phyloP scores from a whole-genome alignment of 2,888 invertebrate species.

The Rosalia funebris region DNA sequence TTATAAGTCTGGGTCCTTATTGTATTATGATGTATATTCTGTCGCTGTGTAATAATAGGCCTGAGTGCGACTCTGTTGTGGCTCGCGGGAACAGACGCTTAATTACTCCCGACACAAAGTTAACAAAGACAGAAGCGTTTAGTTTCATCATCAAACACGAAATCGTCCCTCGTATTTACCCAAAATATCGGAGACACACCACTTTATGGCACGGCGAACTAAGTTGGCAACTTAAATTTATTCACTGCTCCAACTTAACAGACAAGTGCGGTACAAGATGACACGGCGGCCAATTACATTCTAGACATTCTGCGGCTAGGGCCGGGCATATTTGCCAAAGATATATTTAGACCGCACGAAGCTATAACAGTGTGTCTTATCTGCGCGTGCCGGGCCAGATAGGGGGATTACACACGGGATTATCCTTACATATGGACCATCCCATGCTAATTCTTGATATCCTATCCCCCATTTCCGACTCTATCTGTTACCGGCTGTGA shows the following conservation, averaged over 20 bases:
- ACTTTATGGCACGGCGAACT: no score
- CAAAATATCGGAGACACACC: no score
- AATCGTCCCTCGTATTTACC: no score
- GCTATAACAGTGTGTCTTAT: conserved; percentile 41
- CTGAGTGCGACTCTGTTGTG: no score
- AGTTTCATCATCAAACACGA: no score
- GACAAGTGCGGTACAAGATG: conserved; percentile 10
- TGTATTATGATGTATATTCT: no score
- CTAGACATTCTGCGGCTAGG: conserved; percentile 30
- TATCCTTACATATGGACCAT: conserved; percentile 62
- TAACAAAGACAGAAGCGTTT: no score
- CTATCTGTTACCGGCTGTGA: conserved; percentile 40
- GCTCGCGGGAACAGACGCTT: no score
- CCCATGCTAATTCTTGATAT: conserved; percentile 59
- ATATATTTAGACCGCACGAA: conserved; percentile 41
- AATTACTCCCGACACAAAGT: no score
- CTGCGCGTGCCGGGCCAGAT: conserved; percentile 30
- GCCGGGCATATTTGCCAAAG: conserved; percentile 36
- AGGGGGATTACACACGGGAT: conserved; percentile 62
- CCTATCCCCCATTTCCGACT: conserved; percentile 39
- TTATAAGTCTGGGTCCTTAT: no score
- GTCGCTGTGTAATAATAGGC: no score
- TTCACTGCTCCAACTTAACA: background rate
- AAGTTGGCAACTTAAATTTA: background rate
- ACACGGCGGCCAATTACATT: conserved; percentile 28